Percentiles rank a stretch among this genome's conserved stretches.
Evolutionary conservation across 2,113 vertebrate species (phyloP).

Genomic region (Halcyon malimbica): DNA sequence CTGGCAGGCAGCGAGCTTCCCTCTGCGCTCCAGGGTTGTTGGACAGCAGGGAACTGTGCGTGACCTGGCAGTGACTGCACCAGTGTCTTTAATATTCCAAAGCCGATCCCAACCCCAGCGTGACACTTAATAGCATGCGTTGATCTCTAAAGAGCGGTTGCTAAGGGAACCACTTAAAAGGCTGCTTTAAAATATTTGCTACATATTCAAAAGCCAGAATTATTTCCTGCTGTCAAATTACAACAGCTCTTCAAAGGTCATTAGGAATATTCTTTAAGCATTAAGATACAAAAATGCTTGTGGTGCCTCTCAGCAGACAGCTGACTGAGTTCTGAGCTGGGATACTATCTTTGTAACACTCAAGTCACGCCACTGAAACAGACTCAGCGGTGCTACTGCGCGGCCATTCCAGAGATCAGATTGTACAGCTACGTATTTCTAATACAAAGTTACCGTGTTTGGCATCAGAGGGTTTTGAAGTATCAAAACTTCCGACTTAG

Average conservation of each 20-base stretch:
- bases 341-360: background rate
- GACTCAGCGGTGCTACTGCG: background rate
- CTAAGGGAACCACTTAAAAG: slow-evolving; percentile 3
- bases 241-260: background rate
- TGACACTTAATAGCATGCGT: rapidly evolving
- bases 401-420: background rate
- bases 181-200: slow-evolving; percentile 2
- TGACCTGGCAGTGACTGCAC: background rate
- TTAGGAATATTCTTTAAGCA: background rate
- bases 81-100: background rate
- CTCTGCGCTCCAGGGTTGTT: rapidly evolving
- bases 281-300: background rate
- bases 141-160: background rate
- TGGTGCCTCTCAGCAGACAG: background rate
- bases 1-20: background rate
- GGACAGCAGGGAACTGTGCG: background rate
- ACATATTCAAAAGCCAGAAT: background rate
- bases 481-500: background rate
- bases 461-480: background rate
- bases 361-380: background rate
- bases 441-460: background rate
- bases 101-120: background rate
- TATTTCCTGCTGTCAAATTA: background rate
- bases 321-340: background rate
- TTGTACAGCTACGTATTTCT: background rate